These are phyloP conservation scores for Pomatorhinus ruficollis DNA, from an alignment of 2,113 vertebrate genomes.

Conservation along the genomic window DNA sequence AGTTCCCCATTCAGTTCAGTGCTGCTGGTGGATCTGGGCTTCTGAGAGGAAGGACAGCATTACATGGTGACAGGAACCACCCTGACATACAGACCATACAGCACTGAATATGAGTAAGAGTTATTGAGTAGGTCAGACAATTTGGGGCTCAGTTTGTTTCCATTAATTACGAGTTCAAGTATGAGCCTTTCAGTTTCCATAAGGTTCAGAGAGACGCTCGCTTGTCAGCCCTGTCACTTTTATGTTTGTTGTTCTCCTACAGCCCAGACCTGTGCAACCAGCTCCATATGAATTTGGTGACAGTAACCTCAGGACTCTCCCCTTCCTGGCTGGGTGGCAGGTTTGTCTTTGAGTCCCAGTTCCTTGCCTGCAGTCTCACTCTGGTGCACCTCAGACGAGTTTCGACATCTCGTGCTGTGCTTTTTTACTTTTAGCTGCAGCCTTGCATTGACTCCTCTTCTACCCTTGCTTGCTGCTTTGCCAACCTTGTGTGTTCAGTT, in stretches of 20 bases:
- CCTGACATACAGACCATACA: not conserved
- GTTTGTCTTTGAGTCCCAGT: not conserved
- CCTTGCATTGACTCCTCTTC: not conserved
- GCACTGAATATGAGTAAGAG: not conserved
- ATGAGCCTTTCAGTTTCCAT: not conserved
- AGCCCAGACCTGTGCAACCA: not conserved
- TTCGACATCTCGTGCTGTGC: rapidly evolving
- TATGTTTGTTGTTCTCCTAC: not conserved
- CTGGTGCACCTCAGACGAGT: not conserved
- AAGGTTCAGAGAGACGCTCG: not conserved
- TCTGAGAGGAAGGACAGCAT: not conserved
- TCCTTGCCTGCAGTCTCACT: not conserved
- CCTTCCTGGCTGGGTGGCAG: rapidly evolving
- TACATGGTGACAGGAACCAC: not conserved
- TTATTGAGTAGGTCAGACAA: not conserved
- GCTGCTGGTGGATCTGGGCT: not conserved
- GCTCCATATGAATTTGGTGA: not conserved
- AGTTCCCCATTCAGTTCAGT: not conserved
- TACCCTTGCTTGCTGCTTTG: not conserved
- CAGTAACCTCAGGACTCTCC: rapidly evolving
- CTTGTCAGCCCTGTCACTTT: not conserved
- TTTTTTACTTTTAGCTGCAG: not conserved
- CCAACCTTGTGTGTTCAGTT: not conserved
- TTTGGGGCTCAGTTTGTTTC: not conserved
- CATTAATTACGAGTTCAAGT: not conserved